Percentiles rank a stretch among this genome's conserved stretches.
Evolutionary conservation across 1,140 invertebrate genomes (phyloP).

Genomic region (Sycophila sp.): DNA sequence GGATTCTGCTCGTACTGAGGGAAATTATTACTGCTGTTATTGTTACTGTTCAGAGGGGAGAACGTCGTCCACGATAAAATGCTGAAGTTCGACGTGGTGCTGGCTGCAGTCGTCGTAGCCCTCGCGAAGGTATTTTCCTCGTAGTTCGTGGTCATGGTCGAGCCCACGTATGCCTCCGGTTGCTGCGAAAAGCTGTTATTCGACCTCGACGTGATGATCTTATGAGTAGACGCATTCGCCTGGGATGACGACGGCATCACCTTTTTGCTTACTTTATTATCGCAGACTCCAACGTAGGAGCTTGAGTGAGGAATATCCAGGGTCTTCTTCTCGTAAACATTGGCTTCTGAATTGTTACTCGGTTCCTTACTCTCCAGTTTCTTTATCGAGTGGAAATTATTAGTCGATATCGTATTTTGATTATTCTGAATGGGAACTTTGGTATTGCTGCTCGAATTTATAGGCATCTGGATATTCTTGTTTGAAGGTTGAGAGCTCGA

Average conservation of each 20-base stretch:
- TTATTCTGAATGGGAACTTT: constrained; percentile 13
- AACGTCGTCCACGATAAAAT: constrained; percentile 65
- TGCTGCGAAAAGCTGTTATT: constrained; percentile 50
- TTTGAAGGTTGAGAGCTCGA: constrained; percentile 1
- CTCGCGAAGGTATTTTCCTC: constrained; percentile 51
- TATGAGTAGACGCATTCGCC: constrained; percentile 9
- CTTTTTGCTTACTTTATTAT: constrained; percentile 34
- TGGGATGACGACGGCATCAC: constrained; percentile 9
- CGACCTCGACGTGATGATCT: neutral
- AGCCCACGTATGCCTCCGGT: constrained; percentile 47
- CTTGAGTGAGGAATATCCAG: constrained; percentile 9
- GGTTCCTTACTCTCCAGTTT: constrained; percentile 14
- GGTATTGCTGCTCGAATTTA: constrained; percentile 10
- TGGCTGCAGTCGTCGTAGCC: constrained; percentile 60
- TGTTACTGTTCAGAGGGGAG: constrained; percentile 51
- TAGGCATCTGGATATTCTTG: constrained; percentile 23
- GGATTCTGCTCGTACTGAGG: constrained; percentile 53
- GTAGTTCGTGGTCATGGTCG: constrained; percentile 53
- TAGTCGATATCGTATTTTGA: constrained; percentile 12
- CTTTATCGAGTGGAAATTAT: constrained; percentile 25
- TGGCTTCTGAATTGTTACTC: constrained; percentile 1
- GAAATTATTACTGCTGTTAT: constrained; percentile 44
- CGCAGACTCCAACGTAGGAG: constrained; percentile 41
- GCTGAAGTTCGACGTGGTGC: constrained; percentile 65
- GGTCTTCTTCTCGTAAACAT: constrained; percentile 24